Evolutionary conservation across 2,888 invertebrate genomes (phyloP), one percentile per base, ranked within the genome.

Genomic region (Polyommatus iphigenia): DNA sequence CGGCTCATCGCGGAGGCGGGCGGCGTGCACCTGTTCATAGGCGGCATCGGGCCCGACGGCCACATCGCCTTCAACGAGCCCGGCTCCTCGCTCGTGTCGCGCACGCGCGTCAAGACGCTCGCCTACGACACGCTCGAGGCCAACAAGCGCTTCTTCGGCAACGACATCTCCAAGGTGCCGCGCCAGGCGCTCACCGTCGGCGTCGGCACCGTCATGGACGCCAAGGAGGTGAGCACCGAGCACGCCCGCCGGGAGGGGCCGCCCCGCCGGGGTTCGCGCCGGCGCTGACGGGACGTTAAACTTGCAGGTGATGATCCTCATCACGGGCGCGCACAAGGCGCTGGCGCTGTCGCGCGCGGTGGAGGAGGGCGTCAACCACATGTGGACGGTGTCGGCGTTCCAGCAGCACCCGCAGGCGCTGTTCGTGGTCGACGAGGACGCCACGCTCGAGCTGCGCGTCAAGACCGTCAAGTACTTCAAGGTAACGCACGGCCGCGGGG

Each of bases 41-140:
- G 99, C 91, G 99, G 98, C 80, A 99, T 99, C 89, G 99, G 99
- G 1, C 99, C 99, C n/a, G 99, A 99, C 94, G 99, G 99, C 0
- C 99, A 99, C 93, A 99, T 99, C 88, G 99, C 99, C 46, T 99
- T 99, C 92, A 99, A 99, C 92, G 99, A 99, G 93, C 99, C 99
- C 0, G 99, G 99, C 77, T 99, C 99, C 4, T 99, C 99, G 79
- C 95, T 99, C 83, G 97, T 97, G 54, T 99, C 99, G 18, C 95
- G 99, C 83, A 99, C 99, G 24, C 95, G 99, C 85, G 97, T 99
- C 7, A 99, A 99, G 94, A 98, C 99, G 20, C 95, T 99, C 71
- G 99, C 99, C 46, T 97, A 98, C 90, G 99, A 99, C 90, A 99
- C 99, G 62, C 96, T 99, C 72, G 97, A 98, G 89, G 99, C 99